Conservation (phyloP, 2,113 vertebrate genomes). For the Diadophis punctatus region DNA sequence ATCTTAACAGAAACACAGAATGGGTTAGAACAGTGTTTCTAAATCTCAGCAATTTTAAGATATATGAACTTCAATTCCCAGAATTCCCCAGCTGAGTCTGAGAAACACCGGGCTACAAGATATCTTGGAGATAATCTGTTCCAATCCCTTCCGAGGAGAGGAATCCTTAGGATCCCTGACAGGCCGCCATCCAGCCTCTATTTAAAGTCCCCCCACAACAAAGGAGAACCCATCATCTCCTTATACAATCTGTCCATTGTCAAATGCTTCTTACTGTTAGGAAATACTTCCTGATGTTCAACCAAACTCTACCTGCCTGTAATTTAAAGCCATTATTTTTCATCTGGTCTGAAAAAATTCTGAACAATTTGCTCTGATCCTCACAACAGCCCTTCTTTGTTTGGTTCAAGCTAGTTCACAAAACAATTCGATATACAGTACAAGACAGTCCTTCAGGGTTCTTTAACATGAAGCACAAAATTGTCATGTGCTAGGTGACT, state of each 20-base stretch:
- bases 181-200: not conserved
- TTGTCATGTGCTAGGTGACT: not conserved
- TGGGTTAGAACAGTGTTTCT: not conserved
- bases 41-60: not conserved
- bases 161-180: not conserved
- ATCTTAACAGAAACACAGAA: not conserved
- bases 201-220: not conserved
- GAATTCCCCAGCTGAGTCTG: not conserved
- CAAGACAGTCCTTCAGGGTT: not conserved
- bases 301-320: not conserved
- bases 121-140: not conserved
- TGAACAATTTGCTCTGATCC: not conserved
- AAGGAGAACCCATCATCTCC: not conserved
- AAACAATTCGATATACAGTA: not conserved
- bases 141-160: not conserved
- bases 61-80: not conserved
- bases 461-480: not conserved
- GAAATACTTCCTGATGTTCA: not conserved
- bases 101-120: not conserved
- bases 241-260: not conserved
- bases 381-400: not conserved
- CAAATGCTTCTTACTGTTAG: not conserved
- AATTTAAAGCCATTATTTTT: not conserved
- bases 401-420: not conserved
- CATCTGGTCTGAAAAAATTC: not conserved